Base-by-base conservation (phyloP, 2,113 vertebrate species). In the Cygnus buccinator region DNA sequence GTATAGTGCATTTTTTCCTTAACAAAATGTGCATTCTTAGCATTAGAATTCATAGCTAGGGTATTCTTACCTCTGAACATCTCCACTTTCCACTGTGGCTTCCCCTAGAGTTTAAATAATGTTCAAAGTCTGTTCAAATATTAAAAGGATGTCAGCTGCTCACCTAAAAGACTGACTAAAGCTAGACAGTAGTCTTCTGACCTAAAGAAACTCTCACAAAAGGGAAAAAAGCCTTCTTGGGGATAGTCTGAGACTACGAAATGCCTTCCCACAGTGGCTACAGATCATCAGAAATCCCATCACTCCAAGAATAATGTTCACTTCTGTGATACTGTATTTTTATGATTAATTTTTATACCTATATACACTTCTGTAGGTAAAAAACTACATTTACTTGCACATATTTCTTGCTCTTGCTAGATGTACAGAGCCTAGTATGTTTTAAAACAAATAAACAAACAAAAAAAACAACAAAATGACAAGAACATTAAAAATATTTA, bases 41-140 rank as follows among this genome's bases (percentile, higher is more conserved):
- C 76, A 84, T 59, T 71, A 77, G 14, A 12, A 28, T 44, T 95
- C 72, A 85, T 68, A 52, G 62, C 31, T 52, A 29, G 37, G 66
- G 23, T 57, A 70, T 93, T 94, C 80, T 81, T 92, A 84, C 74
- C 79, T 67, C 50, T 67, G 44, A 93, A 58, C 41, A 86, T 65
- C 66, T 72, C 77, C n/a, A 72, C 35, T 55, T 77, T 92, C 57
- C 87, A 82, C 52, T 52, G 61, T 39, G 80, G 70, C 39, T 95
- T 90, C 77, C 81, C 70, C 61, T 39, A 48, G 78, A 90, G 82
- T 70, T 72, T 50, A 90, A 82, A 75, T 58, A 74, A 83, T 84
- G 67, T 90, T 94, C 84, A 93, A 95, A 95, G 81, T 50, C 66
- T 83, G 33, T 46, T 86, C 61, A 77, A 89, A 90, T 91, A 94